Base-by-base conservation (phyloP, 30 jellyfish, hydroid and myxozoan genomes). In the Aurelia aurita complex sp. Pacific region DNA sequence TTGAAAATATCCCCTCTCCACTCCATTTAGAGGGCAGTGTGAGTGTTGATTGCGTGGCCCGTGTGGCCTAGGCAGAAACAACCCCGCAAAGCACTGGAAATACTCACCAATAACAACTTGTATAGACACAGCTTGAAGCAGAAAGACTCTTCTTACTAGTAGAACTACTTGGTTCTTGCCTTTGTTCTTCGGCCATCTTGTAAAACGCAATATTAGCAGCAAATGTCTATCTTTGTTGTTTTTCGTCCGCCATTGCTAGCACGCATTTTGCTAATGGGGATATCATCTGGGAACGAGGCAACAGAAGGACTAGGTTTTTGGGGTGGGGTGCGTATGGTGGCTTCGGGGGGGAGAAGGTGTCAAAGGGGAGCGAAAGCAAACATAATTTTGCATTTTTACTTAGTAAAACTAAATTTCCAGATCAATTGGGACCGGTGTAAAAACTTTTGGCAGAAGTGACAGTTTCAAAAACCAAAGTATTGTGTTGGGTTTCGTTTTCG, bases 81-180 rank as follows among this genome's bases (percentile, higher is more conserved):
- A 72, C 33, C 4, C 64, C 53, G 38, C 23, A 13, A 57, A 74
- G 33, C 76, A 6, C 34, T 8, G 63, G 7, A 79, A 43, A 63
- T 19, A 53, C 87, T 64, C 79, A 89, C 97, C 97, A 89, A 64
- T 89, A 89, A 75, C 97, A 89, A 63, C 97, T 89, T 9, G 97
- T 89, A 65, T 89, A 89, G 5, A 89, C 90, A 71, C 97, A 89
- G 80, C 73, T 89, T 4, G 97, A 81, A 8, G 89, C 89, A 12
- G 89, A 66, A 7, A 86, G 85, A 55, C 87, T 85, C 50, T 77
- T 86, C 38, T 79, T 79, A 42, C 76, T 67, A 6, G 74, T 35
- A 59, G 85, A 38, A 1, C 60, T 34, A 16, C 62, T 69, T 17
- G 60, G 50, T 17, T 82, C 80, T 70, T 76, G 80, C 9, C 70